Conservation (phyloP, 2,113 vertebrate species). For the Ptilorrhoa leucosticta region DNA sequence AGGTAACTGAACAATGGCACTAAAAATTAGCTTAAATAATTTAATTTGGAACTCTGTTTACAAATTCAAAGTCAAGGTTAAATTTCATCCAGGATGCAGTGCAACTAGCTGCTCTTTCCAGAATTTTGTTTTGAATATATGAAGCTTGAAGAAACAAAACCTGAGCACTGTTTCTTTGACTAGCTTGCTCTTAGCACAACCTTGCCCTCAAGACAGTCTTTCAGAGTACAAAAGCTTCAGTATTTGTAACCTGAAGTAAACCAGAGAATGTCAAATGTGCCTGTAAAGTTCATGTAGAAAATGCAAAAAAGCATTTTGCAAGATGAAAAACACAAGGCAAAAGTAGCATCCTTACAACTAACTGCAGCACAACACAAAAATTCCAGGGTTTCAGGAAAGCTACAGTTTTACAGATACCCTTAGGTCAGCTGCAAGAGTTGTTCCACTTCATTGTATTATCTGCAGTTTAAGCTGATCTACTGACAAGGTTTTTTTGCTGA, state of each 20-base stretch:
- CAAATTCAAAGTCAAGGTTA: neutral
- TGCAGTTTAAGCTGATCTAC: neutral
- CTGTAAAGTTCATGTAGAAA: neutral
- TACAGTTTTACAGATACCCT: neutral
- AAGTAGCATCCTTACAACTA: neutral
- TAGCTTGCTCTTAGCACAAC: neutral
- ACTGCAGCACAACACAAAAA: neutral
- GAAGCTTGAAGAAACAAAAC: neutral
- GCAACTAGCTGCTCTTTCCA: neutral
- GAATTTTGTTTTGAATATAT: neutral
- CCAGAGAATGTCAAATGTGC: neutral
- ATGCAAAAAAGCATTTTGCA: neutral
- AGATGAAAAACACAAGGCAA: conserved; percentile 7
- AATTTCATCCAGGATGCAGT: neutral
- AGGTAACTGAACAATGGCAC: neutral
- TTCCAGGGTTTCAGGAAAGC: neutral
- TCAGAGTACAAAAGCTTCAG: neutral
- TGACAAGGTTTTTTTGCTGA: neutral
- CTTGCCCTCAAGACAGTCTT: neutral
- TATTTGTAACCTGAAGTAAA: neutral
- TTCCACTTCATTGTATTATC: neutral
- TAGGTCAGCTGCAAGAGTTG: neutral
- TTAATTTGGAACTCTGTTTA: neutral
- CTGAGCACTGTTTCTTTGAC: neutral
- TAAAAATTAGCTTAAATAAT: neutral